A percentile compares a stretch with the other conserved stretches of the same genome.
phyloP scores from a whole-genome alignment of 1,140 invertebrate species.

The Schlechtendalia chinensis region DNA sequence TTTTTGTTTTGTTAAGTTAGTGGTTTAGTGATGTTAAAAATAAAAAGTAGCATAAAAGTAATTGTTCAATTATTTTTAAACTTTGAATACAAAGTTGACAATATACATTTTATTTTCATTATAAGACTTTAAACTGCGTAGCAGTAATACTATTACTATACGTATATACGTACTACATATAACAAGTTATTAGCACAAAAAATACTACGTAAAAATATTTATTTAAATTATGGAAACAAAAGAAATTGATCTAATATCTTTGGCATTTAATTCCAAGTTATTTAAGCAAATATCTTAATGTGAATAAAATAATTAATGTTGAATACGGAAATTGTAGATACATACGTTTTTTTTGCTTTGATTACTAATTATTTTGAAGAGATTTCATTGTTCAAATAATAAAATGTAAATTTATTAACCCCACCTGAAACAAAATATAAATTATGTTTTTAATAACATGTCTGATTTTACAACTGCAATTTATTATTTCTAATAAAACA shows the following conservation, averaged over 20 bases:
- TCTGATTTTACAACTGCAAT: no score
- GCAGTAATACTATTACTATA: no score
- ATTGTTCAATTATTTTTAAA: constrained; percentile 3
- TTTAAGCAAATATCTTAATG: no score
- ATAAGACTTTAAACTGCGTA: not conserved
- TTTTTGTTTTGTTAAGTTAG: not conserved
- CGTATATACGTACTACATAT: not conserved
- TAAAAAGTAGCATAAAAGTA: constrained; percentile 10
- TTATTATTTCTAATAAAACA: no score
- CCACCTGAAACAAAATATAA: constrained; percentile 13
- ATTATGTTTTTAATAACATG: no score
- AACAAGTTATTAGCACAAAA: not conserved
- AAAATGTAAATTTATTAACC: no score
- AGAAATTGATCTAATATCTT: no score
- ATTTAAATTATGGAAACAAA: no score
- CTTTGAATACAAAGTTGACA: not conserved
- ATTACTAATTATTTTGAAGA: not conserved
- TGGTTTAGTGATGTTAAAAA: constrained; percentile 8
- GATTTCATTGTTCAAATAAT: not conserved
- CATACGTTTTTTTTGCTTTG: not conserved
- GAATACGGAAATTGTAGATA: not conserved
- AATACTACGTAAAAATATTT: no score
- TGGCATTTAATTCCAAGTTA: no score
- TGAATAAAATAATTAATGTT: no score
- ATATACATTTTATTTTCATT: not conserved